Evolutionary conservation across 2,113 vertebrate genomes (phyloP), one percentile per base, ranked within the genome.

Genomic region (Anseranas semipalmata): DNA sequence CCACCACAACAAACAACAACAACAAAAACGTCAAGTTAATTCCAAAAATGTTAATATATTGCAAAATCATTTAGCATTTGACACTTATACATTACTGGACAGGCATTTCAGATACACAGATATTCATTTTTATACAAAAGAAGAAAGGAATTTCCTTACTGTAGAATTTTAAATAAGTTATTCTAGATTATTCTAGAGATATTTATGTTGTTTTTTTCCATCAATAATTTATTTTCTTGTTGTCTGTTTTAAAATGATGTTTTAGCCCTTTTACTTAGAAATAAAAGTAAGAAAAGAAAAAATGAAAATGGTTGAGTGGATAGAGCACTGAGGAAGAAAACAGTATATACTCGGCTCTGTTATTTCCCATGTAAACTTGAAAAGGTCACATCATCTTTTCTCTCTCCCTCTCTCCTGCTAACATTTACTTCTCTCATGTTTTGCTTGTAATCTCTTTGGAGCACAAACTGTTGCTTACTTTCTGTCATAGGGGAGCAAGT

Each of bases 321-420:
- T 66, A 21, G 6, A 18, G 12, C 27, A 70, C 8, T 39, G 6
- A 46, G 15, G 3, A 18, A 70, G 19, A 17, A 87, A 62, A 58
- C 3, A 2, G 1, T 3, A 59, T 5, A 5, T 50, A 16, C 2
- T 37, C 25, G 60, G 1, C 5, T 72, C 7, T 56, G 9, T 72
- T 76, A 45, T 10, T 55, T 19, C 1, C 1, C 24, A 12, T 11
- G 5, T 27, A 45, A 45, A 15, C 0, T 1, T 62, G 5, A 65
- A 19, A 28, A 14, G 39, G 28, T 37, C 9, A 56, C 6, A 43
- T 32, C 39, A 11, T 6, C 9, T 87, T 15, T 87, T 82, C 35
- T 41, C 30, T 70, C 10, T 83, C 22, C 62, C 35, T 41, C 30
- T 70, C 10, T 83, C 22, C 62, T 58, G 8, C 4, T 59, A 13